Percentiles rank a stretch among this genome's conserved stretches.
Conservation (phyloP, 2,888 invertebrate genomes). For the Sipha maydis region DNA sequence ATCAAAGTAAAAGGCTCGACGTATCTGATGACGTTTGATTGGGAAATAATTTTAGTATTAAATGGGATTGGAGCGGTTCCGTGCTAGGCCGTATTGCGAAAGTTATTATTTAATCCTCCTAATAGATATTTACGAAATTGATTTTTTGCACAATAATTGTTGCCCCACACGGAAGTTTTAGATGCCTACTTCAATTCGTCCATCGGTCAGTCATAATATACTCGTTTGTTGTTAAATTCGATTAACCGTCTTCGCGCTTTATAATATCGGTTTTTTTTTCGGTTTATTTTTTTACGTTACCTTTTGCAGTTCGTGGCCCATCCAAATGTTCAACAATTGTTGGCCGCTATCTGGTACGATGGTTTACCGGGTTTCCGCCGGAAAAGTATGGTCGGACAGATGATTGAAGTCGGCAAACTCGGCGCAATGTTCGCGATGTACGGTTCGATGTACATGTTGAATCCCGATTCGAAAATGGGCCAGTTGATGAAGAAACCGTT, state of each 20-base stretch:
- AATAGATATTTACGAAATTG: too few species aligned
- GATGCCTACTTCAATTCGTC: not conserved
- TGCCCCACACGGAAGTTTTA: not conserved
- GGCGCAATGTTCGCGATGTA: slow-evolving; percentile 94
- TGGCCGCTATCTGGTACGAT: slow-evolving; percentile 98
- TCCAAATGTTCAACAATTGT: slow-evolving; percentile 95
- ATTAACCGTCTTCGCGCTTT: not conserved
- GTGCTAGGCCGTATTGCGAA: too few species aligned
- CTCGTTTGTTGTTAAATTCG: not conserved
- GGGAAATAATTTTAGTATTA: too few species aligned
- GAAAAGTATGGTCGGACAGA: slow-evolving; percentile 88
- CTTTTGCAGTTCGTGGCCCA: slow-evolving; percentile 95
- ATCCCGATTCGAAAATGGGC: slow-evolving; percentile 88
- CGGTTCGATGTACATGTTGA: slow-evolving; percentile 90
- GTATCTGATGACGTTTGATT: too few species aligned
- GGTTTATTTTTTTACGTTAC: not conserved
- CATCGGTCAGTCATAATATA: not conserved
- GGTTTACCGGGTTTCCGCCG: slow-evolving; percentile 95
- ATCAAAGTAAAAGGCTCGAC: too few species aligned
- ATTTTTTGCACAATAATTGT: too few species aligned
- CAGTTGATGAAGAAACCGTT: slow-evolving; percentile 96
- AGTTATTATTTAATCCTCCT: too few species aligned
- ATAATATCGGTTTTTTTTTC: not conserved
- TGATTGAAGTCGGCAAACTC: slow-evolving; percentile 85
- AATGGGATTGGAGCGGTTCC: too few species aligned